Evolutionary conservation across 2,797 vertebrate genomes (phyloP).

Genomic region (Myotis myotis): DNA sequence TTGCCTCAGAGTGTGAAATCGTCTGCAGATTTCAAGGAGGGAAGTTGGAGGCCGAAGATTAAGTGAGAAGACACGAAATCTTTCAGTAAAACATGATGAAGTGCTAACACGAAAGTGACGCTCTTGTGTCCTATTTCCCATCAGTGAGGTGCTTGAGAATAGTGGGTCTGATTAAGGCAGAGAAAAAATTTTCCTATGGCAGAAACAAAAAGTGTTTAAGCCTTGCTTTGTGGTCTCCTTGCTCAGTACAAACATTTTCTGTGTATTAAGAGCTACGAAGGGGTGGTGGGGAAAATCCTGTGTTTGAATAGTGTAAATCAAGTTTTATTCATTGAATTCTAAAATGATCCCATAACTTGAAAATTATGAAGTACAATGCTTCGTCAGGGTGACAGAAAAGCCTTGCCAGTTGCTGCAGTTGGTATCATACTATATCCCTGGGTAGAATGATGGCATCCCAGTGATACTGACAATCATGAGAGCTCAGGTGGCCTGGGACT

Average conservation of each 20-base stretch:
- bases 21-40: constrained; percentile 40
- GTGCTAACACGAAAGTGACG: constrained; percentile 40
- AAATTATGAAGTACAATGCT: constrained; percentile 50
- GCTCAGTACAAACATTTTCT: constrained; percentile 46
- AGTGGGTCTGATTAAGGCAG: constrained; percentile 62
- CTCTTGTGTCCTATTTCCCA: constrained; percentile 51
- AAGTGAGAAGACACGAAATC: neutral
- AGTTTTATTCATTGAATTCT: constrained; percentile 61
- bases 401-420: neutral
- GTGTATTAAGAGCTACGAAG: constrained; percentile 7
- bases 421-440: neutral
- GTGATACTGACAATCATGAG: neutral
- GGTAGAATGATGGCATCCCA: neutral
- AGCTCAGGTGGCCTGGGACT: neutral
- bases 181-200: constrained; percentile 36
- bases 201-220: neutral
- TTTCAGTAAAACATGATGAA: constrained; percentile 53
- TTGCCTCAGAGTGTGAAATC: neutral
- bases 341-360: constrained; percentile 54
- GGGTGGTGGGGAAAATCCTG: constrained; percentile 13
- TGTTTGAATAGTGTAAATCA: constrained; percentile 58
- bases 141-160: constrained; percentile 54
- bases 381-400: constrained; percentile 19
- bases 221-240: constrained; percentile 33
- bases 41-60: constrained; percentile 49